Evolutionary conservation across 2,113 vertebrate genomes (phyloP), one percentile per base, ranked within the genome.

Genomic region (Eptesicus fuscus): DNA sequence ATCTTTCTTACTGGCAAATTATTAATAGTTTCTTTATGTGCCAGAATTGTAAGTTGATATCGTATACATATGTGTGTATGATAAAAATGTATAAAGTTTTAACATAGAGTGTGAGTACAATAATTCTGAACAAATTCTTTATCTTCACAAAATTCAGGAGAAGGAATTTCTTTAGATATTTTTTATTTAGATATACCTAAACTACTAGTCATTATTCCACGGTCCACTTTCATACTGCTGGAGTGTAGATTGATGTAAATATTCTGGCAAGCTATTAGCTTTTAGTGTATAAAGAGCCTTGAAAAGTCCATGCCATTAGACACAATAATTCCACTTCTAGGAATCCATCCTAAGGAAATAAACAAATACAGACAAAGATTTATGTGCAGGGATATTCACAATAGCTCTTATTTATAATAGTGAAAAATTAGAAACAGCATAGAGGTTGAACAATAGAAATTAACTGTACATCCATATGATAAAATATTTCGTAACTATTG

Each of bases 321-420:
- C 56, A 90, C n/a, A 90, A 70, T 95, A 94, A 93, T 95, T 96
- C 77, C 42, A 95, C 78, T 97, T 95, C 90, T 97, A 97, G 88
- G 90, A 96, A 96, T 85, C 67, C 70, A 90, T 88, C 82, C 82
- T 90, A 95, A 95, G 69, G 90, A 95, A 97, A 96, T 90, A 96
- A 96, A 96, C 77, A 97, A 94, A 77, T 69, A 37, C 42, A 94
- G 95, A 94, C 87, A 90, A 88, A 95, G 88, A 96, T 95, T 90
- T 95, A 95, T 95, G 85, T 85, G 47, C 56, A 88, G n/a, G 49
- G 40, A 73, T 95, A 90, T 65, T 91, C 67, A 85, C 56, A 85
- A 95, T 85, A 95, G 76, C 56, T 89, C 77, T 95, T 95, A 92
- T 92, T 96, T 96, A 95, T 77, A 94, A 89, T 73, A 97, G 86